Conservation (phyloP, 2,113 vertebrate genomes). For the Misgurnus anguillicaudatus region DNA sequence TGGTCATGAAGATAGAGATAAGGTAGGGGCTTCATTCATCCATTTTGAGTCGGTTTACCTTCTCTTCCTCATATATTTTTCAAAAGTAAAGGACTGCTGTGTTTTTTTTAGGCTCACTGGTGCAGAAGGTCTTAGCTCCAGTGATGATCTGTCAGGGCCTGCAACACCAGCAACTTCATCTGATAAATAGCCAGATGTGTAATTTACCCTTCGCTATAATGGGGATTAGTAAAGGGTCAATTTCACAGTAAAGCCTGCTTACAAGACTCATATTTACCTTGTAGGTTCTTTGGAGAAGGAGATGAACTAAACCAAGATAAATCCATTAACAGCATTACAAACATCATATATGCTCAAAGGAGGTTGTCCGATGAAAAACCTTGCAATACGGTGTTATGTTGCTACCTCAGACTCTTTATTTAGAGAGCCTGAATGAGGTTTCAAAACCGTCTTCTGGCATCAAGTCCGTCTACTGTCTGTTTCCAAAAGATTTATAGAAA, state of each 20-base stretch:
- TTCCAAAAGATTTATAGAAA: constrained; percentile 21
- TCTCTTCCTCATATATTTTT: constrained; percentile 32
- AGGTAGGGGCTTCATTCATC: not conserved
- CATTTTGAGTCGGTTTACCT: constrained; percentile 15
- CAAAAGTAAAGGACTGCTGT: not conserved
- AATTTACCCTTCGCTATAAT: not conserved
- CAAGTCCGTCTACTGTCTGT: not conserved
- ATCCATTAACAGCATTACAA: not conserved
- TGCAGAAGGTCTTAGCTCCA: constrained; percentile 4
- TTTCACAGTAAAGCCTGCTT: too few relatives aligned
- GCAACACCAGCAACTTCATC: not conserved
- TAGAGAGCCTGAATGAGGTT: not conserved
- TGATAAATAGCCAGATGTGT: constrained; percentile 15
- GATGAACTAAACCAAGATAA: not conserved
- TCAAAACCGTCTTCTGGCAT: not conserved
- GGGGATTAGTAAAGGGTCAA: too few relatives aligned
- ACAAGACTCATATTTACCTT: not conserved
- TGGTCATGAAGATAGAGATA: constrained; percentile 29
- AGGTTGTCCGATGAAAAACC: constrained; percentile 1
- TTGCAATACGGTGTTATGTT: not conserved
- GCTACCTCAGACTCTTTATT: not conserved
- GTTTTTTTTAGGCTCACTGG: not conserved
- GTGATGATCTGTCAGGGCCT: not conserved
- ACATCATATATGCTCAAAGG: constrained; percentile 13
- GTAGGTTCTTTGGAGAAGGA: not conserved